phyloP scores from a whole-genome alignment of 2,113 vertebrate species.

The Thymallus thymallus region DNA sequence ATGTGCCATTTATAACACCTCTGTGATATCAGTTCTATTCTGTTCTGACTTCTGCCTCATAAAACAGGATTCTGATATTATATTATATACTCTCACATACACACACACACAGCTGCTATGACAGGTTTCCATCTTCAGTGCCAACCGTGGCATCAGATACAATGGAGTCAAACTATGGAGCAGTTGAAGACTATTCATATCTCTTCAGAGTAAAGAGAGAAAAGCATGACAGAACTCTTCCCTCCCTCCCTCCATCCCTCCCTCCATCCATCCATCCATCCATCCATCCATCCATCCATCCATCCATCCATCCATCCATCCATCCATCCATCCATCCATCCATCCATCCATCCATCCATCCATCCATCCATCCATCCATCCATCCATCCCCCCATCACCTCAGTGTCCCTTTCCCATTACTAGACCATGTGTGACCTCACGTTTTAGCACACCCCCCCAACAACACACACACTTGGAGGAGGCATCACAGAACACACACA shows the following conservation, averaged over 20 bases:
- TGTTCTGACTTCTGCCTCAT: not conserved
- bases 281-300: not conserved
- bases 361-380: not conserved
- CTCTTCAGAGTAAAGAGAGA: no score
- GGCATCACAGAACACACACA: conserved; percentile 28
- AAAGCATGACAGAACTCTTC: no score
- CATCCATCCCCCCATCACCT: not conserved
- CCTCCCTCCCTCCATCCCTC: no score
- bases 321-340: not conserved
- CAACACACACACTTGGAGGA: conserved; percentile 5
- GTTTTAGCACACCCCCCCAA: not conserved
- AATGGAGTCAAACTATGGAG: not conserved
- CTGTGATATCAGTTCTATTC: not conserved
- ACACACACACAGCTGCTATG: not conserved
- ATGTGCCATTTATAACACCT: not conserved
- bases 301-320: not conserved
- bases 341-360: not conserved
- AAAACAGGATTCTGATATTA: not conserved
- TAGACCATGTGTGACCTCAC: conserved; percentile 26
- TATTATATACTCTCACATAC: not conserved
- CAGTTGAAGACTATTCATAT: no score
- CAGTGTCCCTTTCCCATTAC: not conserved
- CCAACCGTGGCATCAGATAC: not conserved
- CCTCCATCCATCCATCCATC: not conserved
- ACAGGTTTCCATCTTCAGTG: not conserved